phyloP scores from a whole-genome alignment of 2,113 vertebrate species.

The Opisthocomus hoazin region DNA sequence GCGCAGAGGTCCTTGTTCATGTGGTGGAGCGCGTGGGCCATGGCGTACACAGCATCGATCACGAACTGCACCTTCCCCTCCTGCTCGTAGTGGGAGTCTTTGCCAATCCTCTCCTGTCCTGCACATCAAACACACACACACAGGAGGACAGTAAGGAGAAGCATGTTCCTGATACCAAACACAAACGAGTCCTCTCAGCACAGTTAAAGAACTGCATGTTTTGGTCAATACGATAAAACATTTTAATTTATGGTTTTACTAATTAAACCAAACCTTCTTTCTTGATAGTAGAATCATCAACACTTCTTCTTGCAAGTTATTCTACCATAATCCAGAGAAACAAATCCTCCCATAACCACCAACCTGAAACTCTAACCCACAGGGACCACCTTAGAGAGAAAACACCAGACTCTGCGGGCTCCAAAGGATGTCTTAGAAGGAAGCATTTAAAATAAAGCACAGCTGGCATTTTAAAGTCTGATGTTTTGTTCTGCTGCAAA shows the following conservation, averaged over 20 bases:
- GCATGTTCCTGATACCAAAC: background rate
- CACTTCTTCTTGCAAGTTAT: no score
- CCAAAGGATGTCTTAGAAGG: background rate
- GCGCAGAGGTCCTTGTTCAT: slow-evolving; percentile 92
- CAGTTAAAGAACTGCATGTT: fast-evolving
- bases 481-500: background rate
- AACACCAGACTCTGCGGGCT: background rate
- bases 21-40: slow-evolving; percentile 93
- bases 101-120: slow-evolving; percentile 93
- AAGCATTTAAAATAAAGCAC: background rate
- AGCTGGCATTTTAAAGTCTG: background rate
- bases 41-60: slow-evolving; percentile 91
- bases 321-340: background rate
- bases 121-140: slow-evolving; percentile 13
- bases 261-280: background rate
- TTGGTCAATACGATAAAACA: fast-evolving
- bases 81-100: slow-evolving; percentile 92
- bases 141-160: background rate
- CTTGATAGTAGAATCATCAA: no score
- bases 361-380: background rate
- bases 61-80: slow-evolving; percentile 97
- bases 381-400: background rate
- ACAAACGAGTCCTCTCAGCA: background rate
- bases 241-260: background rate
- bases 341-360: background rate